phyloP scores from a whole-genome alignment of 2,888 invertebrate species.

The Eupithecia inturbata region DNA sequence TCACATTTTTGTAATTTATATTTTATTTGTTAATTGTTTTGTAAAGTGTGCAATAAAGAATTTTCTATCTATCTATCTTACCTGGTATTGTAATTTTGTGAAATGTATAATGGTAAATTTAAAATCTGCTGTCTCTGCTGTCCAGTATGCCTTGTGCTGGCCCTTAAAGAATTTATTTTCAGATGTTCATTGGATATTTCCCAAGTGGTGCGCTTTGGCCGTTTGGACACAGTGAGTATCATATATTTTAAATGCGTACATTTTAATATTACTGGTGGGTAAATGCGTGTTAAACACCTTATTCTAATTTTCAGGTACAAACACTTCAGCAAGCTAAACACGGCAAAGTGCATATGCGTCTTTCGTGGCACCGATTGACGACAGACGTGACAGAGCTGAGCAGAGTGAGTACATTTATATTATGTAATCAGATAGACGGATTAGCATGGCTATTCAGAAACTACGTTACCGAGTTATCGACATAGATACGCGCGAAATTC shows the following conservation, averaged over 20 bases:
- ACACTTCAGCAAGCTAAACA: slow-evolving; percentile 97
- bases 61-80: too few relatives aligned
- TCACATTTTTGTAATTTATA: too few relatives aligned
- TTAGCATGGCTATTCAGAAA: too few relatives aligned
- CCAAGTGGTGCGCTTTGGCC: slow-evolving; percentile 77
- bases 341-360: slow-evolving; percentile 94
- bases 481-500: too few relatives aligned
- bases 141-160: neutral
- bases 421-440: too few relatives aligned
- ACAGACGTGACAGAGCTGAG: slow-evolving; percentile 88
- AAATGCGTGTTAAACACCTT: too few relatives aligned
- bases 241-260: too few relatives aligned
- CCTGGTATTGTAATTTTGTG: too few relatives aligned
- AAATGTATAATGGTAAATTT: neutral
- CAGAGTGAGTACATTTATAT: slow-evolving; percentile 81
- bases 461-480: too few relatives aligned
- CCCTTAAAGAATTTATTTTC: slow-evolving; percentile 42
- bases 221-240: slow-evolving; percentile 71
- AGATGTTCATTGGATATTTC: slow-evolving; percentile 78
- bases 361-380: slow-evolving; percentile 94
- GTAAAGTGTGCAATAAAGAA: too few relatives aligned
- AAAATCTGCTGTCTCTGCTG: neutral
- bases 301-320: slow-evolving; percentile 89
- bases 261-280: too few relatives aligned
- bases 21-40: too few relatives aligned